A percentile compares a stretch with the other conserved stretches of the same genome.
phyloP scores from a whole-genome alignment of 2,113 vertebrate genomes.

The Alces alces region DNA sequence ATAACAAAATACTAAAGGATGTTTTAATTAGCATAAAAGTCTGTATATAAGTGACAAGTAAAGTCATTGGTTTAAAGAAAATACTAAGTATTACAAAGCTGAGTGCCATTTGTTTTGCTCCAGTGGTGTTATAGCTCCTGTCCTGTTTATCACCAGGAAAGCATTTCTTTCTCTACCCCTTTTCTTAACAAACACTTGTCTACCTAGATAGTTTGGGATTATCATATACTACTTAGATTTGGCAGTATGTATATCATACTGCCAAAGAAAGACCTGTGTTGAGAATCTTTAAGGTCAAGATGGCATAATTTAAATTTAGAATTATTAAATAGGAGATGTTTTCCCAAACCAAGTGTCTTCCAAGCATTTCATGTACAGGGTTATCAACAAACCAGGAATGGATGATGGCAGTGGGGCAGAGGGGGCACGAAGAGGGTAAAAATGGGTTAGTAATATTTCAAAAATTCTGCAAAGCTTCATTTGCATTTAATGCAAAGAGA shows the following conservation, averaged over 20 bases:
- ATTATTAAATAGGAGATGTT: not conserved
- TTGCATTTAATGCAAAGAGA: constrained; percentile 3
- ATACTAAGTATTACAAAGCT: not conserved
- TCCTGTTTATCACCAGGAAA: not conserved
- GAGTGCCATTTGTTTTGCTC: not conserved
- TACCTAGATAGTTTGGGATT: not conserved
- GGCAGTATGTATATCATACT: not conserved
- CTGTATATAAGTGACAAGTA: not conserved
- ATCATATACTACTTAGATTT: not conserved
- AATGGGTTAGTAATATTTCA: not conserved
- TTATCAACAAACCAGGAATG: not conserved
- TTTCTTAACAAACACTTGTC: not conserved
- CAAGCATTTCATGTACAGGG: not conserved
- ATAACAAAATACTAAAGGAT: not conserved
- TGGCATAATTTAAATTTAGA: not conserved
- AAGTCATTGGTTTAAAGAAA: not conserved
- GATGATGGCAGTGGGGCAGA: not conserved
- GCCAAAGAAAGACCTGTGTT: not conserved
- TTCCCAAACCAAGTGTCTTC: not conserved
- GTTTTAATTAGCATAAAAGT: not conserved
- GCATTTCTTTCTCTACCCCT: not conserved
- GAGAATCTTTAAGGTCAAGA: not conserved
- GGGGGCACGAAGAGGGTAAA: not conserved
- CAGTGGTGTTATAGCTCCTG: not conserved
- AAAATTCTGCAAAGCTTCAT: not conserved